These are phyloP conservation scores for Drosophila tanythrix DNA, from an alignment of 2,888 invertebrate species.

Conservation along the genomic window DNA sequence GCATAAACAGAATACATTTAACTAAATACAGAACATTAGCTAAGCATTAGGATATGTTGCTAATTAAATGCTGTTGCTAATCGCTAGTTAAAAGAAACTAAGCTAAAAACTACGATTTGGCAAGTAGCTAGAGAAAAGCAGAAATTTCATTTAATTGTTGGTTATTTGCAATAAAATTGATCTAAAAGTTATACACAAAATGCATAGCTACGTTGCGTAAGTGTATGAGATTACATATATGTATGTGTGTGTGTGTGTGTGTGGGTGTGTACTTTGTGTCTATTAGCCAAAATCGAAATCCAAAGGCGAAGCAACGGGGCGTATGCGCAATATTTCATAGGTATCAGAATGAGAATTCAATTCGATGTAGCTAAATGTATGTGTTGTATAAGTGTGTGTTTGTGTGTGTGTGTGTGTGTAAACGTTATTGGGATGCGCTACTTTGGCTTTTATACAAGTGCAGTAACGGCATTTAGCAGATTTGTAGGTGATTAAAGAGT, in stretches of 20 bases:
- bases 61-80: constrained; percentile 47
- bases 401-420: constrained; percentile 12
- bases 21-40: constrained; percentile 29
- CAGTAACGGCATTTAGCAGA: constrained; percentile 52
- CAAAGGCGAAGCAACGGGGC: constrained; percentile 67
- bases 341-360: constrained; percentile 44
- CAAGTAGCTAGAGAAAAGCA: constrained; percentile 36
- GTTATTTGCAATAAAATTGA: constrained; percentile 15
- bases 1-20: constrained; percentile 52
- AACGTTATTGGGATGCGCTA: constrained; percentile 21
- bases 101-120: constrained; percentile 50
- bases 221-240: constrained; percentile 18
- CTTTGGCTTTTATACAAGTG: constrained; percentile 52
- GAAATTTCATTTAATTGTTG: constrained; percentile 1
- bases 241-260: constrained; percentile 4
- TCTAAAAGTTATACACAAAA: constrained; percentile 42
- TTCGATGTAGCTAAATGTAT: constrained; percentile 40
- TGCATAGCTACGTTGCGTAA: constrained; percentile 41
- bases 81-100: constrained; percentile 41
- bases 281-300: constrained; percentile 35
- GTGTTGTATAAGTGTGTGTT: neutral
- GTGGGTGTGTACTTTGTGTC: constrained; percentile 1
- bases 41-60: constrained; percentile 32
- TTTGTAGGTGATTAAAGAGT: constrained; percentile 38
- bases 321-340: constrained; percentile 60